Base-by-base conservation (phyloP, 53 echinoderm and acorn worm species). In the Stichopus horrens region DNA sequence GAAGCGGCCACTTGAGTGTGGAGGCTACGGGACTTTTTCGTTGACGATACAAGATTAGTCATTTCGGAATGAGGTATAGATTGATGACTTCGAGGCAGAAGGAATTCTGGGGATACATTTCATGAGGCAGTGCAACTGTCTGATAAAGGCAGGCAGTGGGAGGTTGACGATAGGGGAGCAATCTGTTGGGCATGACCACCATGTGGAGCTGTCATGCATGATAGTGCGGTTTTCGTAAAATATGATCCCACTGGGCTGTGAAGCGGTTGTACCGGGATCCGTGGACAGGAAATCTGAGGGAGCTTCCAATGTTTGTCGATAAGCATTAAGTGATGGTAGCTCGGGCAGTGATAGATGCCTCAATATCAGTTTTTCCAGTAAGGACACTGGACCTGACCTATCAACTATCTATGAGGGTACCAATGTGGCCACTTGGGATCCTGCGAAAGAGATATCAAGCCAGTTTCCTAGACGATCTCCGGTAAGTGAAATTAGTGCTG, bases 271-370 rank as follows among this genome's bases (percentile, higher is more conserved):
- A 7, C 22, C 6, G 19, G 83, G 63, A 21, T 3, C 21, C 8
- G 8, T 83, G 8, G 59, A 60, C 9, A 83, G 21, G 59, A 58
- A 11, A 18, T 22, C 83, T 23, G 7, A 65, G 4, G 23, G 37
- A 14, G 7, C 21, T 37, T 7, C 23, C 59, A 11, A 83, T 6
- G 65, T 60, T 83, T 6, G 21, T 57, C 4, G 23, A 83, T 1
- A 58, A 65, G 9, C 83, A 83, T 83, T 59, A 21, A 21, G 14
- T 83, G 83, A 19, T 83, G 59, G 63, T 83, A 9, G 83, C 83
- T 23, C 20, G 37, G 19, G 57, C 58, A 6, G 57, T 82, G 82
- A 56, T 82, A 7, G 82, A 57, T 82, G 57, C 55, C 57, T 57
- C 23, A 83, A n/a, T n/a, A n/a, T n/a, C n/a, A n/a, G 65, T 57